Conservation (phyloP, 2,888 invertebrate species). For the Scaptomyza polygonia region DNA sequence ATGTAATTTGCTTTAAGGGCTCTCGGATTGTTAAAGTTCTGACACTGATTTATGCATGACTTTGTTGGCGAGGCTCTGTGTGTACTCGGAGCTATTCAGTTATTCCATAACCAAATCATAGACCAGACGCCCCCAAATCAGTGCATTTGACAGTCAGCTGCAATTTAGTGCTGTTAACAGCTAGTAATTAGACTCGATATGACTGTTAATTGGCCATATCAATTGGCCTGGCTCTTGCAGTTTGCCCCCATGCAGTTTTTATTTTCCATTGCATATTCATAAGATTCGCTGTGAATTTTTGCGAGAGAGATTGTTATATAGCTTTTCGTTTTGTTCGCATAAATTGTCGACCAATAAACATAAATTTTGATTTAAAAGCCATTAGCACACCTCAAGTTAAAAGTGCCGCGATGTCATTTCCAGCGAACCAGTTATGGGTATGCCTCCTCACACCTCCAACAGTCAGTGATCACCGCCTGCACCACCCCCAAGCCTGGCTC, state of each 20-base stretch:
- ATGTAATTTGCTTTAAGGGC: conserved; percentile 45
- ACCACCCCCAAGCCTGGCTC: conserved; percentile 13
- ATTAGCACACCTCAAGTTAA: conserved; percentile 71
- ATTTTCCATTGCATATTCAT: conserved; percentile 66
- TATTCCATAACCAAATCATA: conserved; percentile 48
- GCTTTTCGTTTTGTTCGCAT: conserved; percentile 38
- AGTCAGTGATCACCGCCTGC: not conserved
- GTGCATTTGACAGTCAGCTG: conserved; percentile 56
- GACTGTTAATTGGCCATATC: conserved; percentile 70
- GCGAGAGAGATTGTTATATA: conserved; percentile 6
- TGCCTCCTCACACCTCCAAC: conserved; percentile 12
- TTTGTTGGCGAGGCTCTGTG: conserved; percentile 18
- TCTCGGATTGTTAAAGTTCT: conserved; percentile 18
- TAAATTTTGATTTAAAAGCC: conserved; percentile 71
- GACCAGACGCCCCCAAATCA: conserved; percentile 26
- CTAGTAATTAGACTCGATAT: conserved; percentile 73
- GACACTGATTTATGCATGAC: conserved; percentile 65
- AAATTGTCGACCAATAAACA: conserved; percentile 60
- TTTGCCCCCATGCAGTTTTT: conserved; percentile 33
- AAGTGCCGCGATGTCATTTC: conserved; percentile 53
- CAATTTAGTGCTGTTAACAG: conserved; percentile 75
- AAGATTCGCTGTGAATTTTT: conserved; percentile 10
- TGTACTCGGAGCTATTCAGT: conserved; percentile 17
- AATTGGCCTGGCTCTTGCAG: conserved; percentile 31
- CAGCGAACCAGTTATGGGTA: conserved; percentile 39